Base-by-base conservation (phyloP, 2,888 invertebrate species). In the Baccha elongata region DNA sequence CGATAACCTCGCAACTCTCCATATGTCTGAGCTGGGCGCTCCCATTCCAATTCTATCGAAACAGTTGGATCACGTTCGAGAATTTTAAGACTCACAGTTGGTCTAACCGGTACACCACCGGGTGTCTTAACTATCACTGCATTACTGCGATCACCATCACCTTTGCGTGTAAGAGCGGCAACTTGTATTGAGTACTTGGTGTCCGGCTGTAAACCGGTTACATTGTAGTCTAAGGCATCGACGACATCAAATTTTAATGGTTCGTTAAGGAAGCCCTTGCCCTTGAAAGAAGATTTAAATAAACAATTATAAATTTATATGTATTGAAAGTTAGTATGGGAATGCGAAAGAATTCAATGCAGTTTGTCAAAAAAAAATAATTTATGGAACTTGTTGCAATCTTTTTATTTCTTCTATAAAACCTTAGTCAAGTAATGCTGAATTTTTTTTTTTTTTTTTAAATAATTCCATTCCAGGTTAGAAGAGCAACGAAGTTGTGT, bases 161-260 rank as follows among this genome's bases (percentile, higher is more conserved):
- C 99, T 91, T 98, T 98, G 84, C 98, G 93, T 3, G 99, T 99
- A 80, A 99, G 92, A 0, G 99, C 99, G 0, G 98, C 98, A 74
- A 99, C 98, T 92, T 98, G 97, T 74, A 98, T 95, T 67, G 95
- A 95, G 91, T 99, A 99, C 87, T 94, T 94, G 0, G 99, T 98
- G 88, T 99, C 98, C 3, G 99, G 98, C 90, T 98, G 97, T 48
- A 99, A 92, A 11, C 96, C 96, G 11, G 96, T 95, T 62, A 98
- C 94, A 89, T 97, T 97, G 87, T 95, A 93, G 88, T 97, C 95
- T 72, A 95, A 89, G 60, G 96, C 95, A 87, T 96, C 96, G 87
- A 95, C 93, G 17, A 97, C 96, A 90, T 97, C 96, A 87, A 94
- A 96, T 86, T 96, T 94, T 92, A 97, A 94, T 17, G 97, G 97